phyloP scores from a whole-genome alignment of 2,797 vertebrate genomes.

The Rhynchonycteris naso region DNA sequence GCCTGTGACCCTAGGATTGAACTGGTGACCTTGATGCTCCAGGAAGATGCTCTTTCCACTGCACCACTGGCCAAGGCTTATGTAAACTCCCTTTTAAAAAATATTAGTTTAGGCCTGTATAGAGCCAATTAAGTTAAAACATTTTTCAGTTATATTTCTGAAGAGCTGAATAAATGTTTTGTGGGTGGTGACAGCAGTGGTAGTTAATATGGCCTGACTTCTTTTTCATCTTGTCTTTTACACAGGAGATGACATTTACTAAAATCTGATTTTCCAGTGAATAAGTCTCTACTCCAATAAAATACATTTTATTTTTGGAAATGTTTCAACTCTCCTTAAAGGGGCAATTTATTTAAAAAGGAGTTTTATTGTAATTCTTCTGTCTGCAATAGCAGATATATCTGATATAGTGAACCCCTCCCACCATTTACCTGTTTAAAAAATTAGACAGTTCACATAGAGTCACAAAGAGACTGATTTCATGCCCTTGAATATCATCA shows the following conservation, averaged over 20 bases:
- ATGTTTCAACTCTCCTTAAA: background rate
- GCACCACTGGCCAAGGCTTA: too few species aligned
- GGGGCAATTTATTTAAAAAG: background rate
- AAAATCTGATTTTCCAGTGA: background rate
- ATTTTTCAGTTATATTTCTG: background rate
- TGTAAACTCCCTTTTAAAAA: background rate
- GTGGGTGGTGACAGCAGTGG: background rate
- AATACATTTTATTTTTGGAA: slow-evolving; percentile 5
- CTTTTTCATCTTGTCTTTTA: background rate
- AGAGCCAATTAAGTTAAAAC: background rate
- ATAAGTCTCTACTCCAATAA: background rate
- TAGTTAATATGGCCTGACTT: background rate
- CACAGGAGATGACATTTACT: background rate
- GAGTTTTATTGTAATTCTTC: background rate
- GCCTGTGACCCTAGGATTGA: too few species aligned
- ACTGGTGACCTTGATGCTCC: too few species aligned
- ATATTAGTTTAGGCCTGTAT: background rate
- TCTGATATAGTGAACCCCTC: background rate
- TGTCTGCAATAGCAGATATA: background rate
- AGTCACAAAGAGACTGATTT: background rate
- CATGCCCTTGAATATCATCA: background rate
- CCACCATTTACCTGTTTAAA: background rate
- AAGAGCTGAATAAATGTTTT: background rate
- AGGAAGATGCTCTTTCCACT: too few species aligned
- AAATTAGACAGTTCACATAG: background rate